Evolutionary conservation across 2,797 vertebrate species (phyloP).

Genomic region (Carcharodon carcharias): DNA sequence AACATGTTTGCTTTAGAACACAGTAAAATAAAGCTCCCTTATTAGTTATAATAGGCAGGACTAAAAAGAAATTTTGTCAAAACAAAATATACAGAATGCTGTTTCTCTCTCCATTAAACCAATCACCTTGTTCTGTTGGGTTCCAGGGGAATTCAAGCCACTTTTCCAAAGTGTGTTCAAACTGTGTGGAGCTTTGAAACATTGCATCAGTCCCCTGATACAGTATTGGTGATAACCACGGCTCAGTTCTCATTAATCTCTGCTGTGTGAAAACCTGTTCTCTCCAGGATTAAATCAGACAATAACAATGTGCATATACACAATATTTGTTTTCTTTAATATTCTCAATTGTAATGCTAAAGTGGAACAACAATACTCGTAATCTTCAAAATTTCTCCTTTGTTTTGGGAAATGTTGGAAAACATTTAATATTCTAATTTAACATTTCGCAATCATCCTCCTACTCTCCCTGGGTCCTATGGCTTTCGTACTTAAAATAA

Average conservation of each 20-base stretch:
- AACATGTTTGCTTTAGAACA: not conserved
- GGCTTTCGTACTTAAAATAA: not conserved
- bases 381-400: constrained; percentile 3
- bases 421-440: not conserved
- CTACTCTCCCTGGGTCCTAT: not conserved
- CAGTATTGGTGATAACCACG: not conserved
- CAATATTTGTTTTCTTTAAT: constrained; percentile 4
- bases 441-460: not conserved
- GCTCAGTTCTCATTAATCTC: constrained; percentile 36
- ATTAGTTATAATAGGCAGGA: not conserved
- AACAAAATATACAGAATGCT: not conserved
- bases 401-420: not conserved
- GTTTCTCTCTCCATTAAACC: not conserved
- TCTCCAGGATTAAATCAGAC: constrained; percentile 26
- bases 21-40: not conserved
- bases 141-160: not conserved
- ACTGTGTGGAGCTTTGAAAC: not conserved
- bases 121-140: not conserved
- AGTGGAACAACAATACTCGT: not conserved
- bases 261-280: constrained; percentile 23
- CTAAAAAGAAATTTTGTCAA: not conserved
- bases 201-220: constrained; percentile 8
- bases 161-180: constrained; percentile 20
- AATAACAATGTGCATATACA: constrained; percentile 17
- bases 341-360: constrained; percentile 16